A percentile compares a stretch with the other conserved stretches of the same genome.
Conservation (phyloP, 2,888 invertebrate genomes). For the Campoletis raptor region DNA sequence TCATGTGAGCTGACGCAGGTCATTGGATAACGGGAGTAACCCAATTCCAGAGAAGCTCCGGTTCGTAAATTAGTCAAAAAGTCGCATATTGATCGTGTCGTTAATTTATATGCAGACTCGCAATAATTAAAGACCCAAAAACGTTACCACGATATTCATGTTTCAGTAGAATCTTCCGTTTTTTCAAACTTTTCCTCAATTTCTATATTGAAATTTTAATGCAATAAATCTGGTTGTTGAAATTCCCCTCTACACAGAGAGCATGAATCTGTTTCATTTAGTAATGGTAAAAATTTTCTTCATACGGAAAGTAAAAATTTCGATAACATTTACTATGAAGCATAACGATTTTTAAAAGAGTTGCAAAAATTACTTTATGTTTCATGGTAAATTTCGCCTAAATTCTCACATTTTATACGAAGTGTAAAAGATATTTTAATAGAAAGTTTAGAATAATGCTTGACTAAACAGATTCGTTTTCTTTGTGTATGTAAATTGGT, state of each 20-base stretch:
- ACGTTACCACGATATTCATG: neutral
- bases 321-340: too few relatives aligned
- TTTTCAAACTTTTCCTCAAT: neutral
- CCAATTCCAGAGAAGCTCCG: constrained; percentile 28
- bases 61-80: constrained; percentile 53
- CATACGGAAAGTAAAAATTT: too few relatives aligned
- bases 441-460: too few relatives aligned
- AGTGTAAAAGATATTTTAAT: too few relatives aligned
- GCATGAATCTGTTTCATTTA: too few relatives aligned
- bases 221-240: neutral
- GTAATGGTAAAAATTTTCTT: too few relatives aligned
- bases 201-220: neutral
- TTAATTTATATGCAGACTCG: constrained; percentile 47
- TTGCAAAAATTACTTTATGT: too few relatives aligned
- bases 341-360: too few relatives aligned
- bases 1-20: constrained; percentile 23
- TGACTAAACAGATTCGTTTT: too few relatives aligned
- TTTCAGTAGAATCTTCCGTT: neutral
- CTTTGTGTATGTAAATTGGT: neutral
- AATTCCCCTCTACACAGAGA: neutral
- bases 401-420: too few relatives aligned
- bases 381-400: too few relatives aligned
- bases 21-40: constrained; percentile 38
- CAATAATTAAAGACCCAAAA: constrained; percentile 34
- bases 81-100: constrained; percentile 44